Evolutionary conservation across 2,113 vertebrate genomes (phyloP).

Genomic region (Ameiurus melas): DNA sequence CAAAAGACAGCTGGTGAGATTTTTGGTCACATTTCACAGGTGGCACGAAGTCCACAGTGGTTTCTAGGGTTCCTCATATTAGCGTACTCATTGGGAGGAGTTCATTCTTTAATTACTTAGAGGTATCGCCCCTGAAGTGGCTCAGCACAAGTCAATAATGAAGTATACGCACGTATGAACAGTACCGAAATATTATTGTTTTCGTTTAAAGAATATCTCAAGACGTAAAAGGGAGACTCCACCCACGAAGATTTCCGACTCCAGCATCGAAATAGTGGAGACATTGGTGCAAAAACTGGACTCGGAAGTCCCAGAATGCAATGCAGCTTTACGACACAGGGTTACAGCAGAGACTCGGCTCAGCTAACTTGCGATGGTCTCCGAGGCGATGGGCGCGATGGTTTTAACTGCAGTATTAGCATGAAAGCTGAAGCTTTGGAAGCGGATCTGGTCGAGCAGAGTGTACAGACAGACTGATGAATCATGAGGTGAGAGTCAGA

Average conservation of each 20-base stretch:
- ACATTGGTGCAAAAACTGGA: neutral
- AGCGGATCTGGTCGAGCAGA: neutral
- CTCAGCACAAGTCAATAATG: neutral
- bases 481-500: neutral
- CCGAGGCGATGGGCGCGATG: neutral
- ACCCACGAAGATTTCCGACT: neutral
- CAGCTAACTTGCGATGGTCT: neutral
- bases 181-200: neutral
- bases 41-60: conserved; percentile 52
- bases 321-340: neutral
- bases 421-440: neutral
- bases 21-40: conserved; percentile 40
- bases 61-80: conserved; percentile 35
- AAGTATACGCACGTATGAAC: neutral
- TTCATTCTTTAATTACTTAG: conserved; percentile 17
- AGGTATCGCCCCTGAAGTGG: neutral
- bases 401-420: neutral
- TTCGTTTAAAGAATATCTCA: neutral
- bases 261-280: neutral
- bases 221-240: neutral
- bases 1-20: neutral
- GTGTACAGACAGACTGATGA: neutral
- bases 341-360: neutral
- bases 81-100: neutral
- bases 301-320: neutral